Evolutionary conservation across 2,113 vertebrate genomes (phyloP).

Genomic region (Pandion haliaetus): DNA sequence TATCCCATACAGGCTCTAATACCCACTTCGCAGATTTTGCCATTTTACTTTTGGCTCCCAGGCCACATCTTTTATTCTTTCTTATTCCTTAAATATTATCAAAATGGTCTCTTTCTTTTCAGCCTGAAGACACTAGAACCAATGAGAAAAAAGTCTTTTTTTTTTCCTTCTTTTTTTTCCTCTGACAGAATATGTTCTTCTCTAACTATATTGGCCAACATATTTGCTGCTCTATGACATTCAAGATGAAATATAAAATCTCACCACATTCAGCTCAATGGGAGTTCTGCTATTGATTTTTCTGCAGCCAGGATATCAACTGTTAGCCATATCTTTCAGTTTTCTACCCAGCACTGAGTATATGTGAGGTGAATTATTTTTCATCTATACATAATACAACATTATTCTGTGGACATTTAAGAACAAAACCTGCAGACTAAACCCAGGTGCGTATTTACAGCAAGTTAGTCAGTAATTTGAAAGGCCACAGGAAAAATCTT

Average conservation of each 20-base stretch:
- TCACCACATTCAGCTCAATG: background rate
- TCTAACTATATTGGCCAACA: background rate
- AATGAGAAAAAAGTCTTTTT: background rate
- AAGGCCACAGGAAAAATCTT: background rate
- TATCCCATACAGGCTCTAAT: background rate
- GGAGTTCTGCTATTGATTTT: background rate
- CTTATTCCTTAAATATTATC: background rate
- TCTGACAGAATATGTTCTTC: background rate
- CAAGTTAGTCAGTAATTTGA: background rate
- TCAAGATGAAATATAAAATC: background rate
- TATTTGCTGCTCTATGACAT: background rate
- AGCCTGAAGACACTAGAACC: background rate
- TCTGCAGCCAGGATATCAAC: background rate
- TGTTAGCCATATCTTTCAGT: background rate
- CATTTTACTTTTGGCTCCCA: background rate
- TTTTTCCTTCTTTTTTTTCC: too few relatives aligned
- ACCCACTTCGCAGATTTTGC: background rate
- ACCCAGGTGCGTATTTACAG: background rate
- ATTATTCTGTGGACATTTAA: background rate
- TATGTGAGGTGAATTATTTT: background rate
- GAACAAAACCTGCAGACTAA: background rate
- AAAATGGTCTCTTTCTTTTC: background rate
- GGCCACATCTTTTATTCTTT: background rate
- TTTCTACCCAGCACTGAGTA: background rate
- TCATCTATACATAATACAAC: background rate